Base-by-base conservation (phyloP, 2,113 vertebrate genomes). In the Eublepharis macularius region DNA sequence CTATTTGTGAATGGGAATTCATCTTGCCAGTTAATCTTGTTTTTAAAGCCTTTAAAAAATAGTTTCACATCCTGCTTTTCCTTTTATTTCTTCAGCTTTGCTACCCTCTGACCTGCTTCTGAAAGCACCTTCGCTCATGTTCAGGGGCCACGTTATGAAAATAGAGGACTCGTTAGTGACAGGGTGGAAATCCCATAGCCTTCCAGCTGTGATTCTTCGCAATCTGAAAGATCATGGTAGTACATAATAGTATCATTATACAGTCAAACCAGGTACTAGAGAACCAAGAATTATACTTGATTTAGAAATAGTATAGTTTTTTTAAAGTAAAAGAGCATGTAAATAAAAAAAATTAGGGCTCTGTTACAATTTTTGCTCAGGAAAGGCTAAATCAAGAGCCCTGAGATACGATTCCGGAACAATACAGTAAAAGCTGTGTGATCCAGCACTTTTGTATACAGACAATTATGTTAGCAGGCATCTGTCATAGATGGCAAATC, bases 21-120 rank as follows among this genome's bases (percentile, higher is more conserved):
- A 80, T 68, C 24, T 16, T 66, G 70, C 0, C 0, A 69, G 83
- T 90, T 82, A 79, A 73, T 7, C 45, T 81, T 82, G 21, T 65
- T 70, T n/a, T 19, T n/a, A 43, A 47, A 69, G 26, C 32, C 39
- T 73, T 72, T 83, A 29, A 88, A 85, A 49, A 86, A 17, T 1
- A 87, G 49, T 90, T 89, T 83, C 39, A 76, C 70, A 72, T 83
- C 21, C 32, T 80, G 1, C 87, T 11, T 91, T 76, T 92, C 85
- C 82, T 94, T 95, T 93, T 92, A 88, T 95, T 95, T 94, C 93
- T 94, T 94, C 90, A 92, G 89, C 89, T 93, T 87, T 92, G 87
- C 89, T 92, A 74, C 86, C 91, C 88, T 8, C 94, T 93, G 60
- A 91, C 88, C 89, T 96, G 83, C 80, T 93, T 83, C 89, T 94